Evolutionary conservation across 2,113 vertebrate species (phyloP).

Genomic region (Oreochromis aureus): DNA sequence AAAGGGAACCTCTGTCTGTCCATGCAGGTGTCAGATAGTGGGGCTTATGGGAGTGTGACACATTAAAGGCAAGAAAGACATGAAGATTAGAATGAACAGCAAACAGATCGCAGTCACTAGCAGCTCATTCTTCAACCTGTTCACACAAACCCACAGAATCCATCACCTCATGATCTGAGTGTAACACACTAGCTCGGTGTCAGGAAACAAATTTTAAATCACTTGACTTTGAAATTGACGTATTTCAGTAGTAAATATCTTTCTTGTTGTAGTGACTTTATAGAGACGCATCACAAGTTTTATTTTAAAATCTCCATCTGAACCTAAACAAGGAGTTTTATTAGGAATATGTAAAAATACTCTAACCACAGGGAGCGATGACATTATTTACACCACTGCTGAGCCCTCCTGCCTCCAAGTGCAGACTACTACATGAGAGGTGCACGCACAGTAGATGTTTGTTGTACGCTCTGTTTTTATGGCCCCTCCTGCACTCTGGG

Average conservation of each 20-base stretch:
- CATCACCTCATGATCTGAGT: background rate
- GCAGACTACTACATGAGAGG: background rate
- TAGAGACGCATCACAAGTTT: background rate
- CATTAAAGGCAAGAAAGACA: background rate
- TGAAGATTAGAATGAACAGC: background rate
- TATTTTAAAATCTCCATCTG: background rate
- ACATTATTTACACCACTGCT: background rate
- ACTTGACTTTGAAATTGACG: fast-evolving
- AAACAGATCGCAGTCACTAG: background rate
- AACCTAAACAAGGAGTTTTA: background rate
- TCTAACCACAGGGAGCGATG: fast-evolving
- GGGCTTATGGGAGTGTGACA: background rate
- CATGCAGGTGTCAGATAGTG: background rate
- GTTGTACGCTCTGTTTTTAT: background rate
- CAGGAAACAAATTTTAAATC: background rate
- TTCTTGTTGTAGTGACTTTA: background rate
- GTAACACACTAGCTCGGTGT: fast-evolving
- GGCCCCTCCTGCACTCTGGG: background rate
- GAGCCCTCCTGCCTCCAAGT: background rate
- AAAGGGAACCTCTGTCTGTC: fast-evolving
- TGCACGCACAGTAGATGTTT: background rate
- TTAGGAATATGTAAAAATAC: background rate
- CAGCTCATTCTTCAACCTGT: background rate
- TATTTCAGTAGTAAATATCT: background rate
- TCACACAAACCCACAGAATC: background rate